Evolutionary conservation across 1,140 invertebrate species (phyloP).

Genomic region (Bursaphelenchus mucronatus): DNA sequence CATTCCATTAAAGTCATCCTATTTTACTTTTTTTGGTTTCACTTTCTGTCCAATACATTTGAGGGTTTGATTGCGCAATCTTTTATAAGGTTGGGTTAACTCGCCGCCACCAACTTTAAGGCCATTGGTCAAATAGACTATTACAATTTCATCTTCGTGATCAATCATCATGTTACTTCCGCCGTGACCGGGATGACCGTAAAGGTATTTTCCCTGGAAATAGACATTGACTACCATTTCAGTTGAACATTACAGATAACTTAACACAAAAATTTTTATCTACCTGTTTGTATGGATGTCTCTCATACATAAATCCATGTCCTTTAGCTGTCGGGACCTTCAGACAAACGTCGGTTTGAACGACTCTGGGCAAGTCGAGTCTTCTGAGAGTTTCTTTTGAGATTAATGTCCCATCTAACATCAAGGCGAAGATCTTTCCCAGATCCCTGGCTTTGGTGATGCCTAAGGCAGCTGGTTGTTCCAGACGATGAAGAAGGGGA

Average conservation of each 20-base stretch:
- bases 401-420: conserved; percentile 48
- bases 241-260: neutral
- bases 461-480: conserved; percentile 53
- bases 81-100: conserved; percentile 48
- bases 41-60: no score
- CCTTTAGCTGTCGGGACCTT: conserved; percentile 49
- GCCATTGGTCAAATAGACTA: conserved; percentile 53
- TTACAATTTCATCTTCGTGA: conserved; percentile 50
- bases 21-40: no score
- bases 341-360: conserved; percentile 39
- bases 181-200: conserved; percentile 54
- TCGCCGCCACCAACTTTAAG: conserved; percentile 56
- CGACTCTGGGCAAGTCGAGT: conserved; percentile 36
- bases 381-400: conserved; percentile 39
- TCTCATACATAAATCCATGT: conserved; percentile 54
- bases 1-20: no score
- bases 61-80: conserved; percentile 29
- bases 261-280: conserved; percentile 4
- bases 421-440: conserved; percentile 44
- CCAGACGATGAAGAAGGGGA: conserved; percentile 46
- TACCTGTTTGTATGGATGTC: conserved; percentile 43
- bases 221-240: neutral
- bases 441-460: conserved; percentile 51
- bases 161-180: conserved; percentile 51
- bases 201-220: conserved; percentile 49